Percentiles rank a stretch among this genome's conserved stretches.
Evolutionary conservation across 2,888 invertebrate genomes (phyloP).

Genomic region (Pseudeuparius sepicola): DNA sequence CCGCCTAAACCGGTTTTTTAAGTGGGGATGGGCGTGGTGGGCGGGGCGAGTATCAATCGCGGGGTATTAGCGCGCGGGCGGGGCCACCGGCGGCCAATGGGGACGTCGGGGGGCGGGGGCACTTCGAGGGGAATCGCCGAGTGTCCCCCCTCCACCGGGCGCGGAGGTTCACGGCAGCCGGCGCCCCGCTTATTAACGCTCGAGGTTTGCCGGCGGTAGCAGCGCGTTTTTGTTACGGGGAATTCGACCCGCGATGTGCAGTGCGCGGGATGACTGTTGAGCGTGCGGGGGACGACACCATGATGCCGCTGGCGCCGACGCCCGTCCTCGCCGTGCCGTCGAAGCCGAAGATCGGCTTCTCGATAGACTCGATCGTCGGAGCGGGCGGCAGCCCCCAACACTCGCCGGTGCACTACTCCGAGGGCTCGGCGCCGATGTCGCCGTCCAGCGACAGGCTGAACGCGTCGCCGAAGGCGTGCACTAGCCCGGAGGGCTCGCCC

Average conservation of each 20-base stretch:
- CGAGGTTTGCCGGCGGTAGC: conserved; percentile 37
- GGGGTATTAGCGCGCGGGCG: too few relatives aligned
- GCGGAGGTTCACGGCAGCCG: conserved; percentile 7
- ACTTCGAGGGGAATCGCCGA: too few relatives aligned
- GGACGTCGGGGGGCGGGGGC: too few relatives aligned
- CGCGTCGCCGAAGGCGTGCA: conserved; percentile 30
- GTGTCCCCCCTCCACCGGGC: conserved; percentile 14
- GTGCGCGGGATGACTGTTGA: not conserved
- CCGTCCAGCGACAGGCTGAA: conserved; percentile 39
- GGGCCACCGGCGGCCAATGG: too few relatives aligned
- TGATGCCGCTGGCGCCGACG: conserved; percentile 94
- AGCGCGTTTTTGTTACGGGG: conserved; percentile 17
- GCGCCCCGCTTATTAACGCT: conserved; percentile 34
- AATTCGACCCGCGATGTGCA: conserved; percentile 5
- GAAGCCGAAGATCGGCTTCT: conserved; percentile 89
- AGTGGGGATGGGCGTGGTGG: too few relatives aligned
- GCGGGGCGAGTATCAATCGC: too few relatives aligned
- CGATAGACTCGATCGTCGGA: conserved; percentile 89
- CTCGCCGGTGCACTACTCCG: conserved; percentile 44
- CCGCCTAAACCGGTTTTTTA: conserved; percentile 32
- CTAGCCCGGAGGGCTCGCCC: conserved; percentile 43
- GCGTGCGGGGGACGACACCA: conserved; percentile 41
- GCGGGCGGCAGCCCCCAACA: conserved; percentile 36
- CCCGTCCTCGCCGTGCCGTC: conserved; percentile 85
- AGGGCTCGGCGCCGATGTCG: conserved; percentile 42